phyloP scores from a whole-genome alignment of 2,888 invertebrate genomes.

The Lacanobia wlatinum region DNA sequence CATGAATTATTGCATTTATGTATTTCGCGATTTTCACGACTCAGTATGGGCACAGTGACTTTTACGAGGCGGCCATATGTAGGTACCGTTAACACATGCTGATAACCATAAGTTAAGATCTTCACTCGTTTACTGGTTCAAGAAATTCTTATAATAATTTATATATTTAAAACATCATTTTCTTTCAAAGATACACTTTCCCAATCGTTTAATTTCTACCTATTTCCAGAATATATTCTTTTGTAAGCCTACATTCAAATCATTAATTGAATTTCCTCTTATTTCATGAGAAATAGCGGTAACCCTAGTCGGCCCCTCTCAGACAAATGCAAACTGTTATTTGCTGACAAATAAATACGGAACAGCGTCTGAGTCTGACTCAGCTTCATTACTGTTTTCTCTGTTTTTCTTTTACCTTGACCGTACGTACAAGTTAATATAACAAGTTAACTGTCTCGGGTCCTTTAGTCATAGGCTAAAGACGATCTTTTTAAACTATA shows the following conservation, averaged over 20 bases:
- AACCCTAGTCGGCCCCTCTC: constrained; percentile 47
- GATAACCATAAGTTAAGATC: background rate
- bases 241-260: background rate
- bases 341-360: constrained; percentile 36
- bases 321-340: constrained; percentile 42
- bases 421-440: constrained; percentile 14
- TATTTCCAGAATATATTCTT: background rate
- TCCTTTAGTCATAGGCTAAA: background rate
- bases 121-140: background rate
- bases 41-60: background rate
- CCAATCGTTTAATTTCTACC: background rate
- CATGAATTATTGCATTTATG: constrained; percentile 5
- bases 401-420: constrained; percentile 10
- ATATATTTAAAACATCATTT: too few species aligned
- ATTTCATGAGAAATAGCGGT: constrained; percentile 1
- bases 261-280: background rate
- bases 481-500: too few species aligned
- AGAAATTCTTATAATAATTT: background rate
- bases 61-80: background rate
- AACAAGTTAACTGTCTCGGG: background rate
- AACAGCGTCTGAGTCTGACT: constrained; percentile 42
- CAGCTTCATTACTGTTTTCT: constrained; percentile 21
- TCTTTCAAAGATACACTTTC: background rate
- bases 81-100: background rate
- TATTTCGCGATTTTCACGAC: background rate